A percentile compares a stretch with the other conserved stretches of the same genome.
Conservation (phyloP, 2,888 invertebrate genomes). For the Marasmarcha lunaedactyla region DNA sequence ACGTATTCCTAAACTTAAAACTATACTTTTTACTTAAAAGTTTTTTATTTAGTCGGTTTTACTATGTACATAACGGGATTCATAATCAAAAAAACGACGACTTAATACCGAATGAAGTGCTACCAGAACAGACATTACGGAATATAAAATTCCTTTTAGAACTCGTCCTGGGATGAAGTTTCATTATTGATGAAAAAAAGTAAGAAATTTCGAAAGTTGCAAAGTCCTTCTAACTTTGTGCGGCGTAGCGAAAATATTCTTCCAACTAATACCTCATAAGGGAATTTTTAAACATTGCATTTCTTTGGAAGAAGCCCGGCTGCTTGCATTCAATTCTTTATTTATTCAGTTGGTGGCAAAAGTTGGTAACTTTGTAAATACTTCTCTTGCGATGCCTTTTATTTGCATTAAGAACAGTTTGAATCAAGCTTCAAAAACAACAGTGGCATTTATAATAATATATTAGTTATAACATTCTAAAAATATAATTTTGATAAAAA, state of each 20-base stretch:
- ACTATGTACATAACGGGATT: not conserved
- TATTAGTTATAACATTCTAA: no score
- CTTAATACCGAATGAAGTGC: not conserved
- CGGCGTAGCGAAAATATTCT: not conserved
- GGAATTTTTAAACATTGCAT: constrained; percentile 14
- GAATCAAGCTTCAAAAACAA: no score
- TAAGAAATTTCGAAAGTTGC: not conserved
- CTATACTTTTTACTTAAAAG: no score
- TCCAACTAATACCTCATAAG: not conserved
- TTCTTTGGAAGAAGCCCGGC: constrained; percentile 12
- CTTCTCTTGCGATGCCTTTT: no score
- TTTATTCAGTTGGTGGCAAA: no score
- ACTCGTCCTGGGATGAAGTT: not conserved
- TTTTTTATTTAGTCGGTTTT: no score
- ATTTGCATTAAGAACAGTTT: no score
- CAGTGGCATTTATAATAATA: no score
- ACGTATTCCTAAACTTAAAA: no score
- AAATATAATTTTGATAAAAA: no score
- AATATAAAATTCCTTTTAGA: constrained; percentile 1
- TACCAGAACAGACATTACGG: not conserved
- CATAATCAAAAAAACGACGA: not conserved
- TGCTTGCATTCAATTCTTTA: no score
- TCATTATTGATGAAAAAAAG: constrained; percentile 1
- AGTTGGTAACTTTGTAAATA: no score
- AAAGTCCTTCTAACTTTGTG: not conserved